Evolutionary conservation across 2,113 vertebrate genomes (phyloP).

Genomic region (Rhizomys pruinosus): DNA sequence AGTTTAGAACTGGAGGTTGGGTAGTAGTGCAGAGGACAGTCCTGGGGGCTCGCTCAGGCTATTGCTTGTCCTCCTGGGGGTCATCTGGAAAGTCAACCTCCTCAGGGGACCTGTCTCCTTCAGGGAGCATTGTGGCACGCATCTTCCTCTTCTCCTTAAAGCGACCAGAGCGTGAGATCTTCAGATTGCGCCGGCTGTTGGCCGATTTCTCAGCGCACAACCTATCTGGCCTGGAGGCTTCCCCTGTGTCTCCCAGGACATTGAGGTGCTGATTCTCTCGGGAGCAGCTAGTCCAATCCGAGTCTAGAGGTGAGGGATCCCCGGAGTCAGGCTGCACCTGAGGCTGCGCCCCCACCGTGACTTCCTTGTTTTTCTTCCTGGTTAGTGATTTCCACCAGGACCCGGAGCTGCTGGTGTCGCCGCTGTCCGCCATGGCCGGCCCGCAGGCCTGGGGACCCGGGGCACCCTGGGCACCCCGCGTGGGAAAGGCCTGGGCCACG

Average conservation of each 20-base stretch:
- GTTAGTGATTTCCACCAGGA: constrained; percentile 91
- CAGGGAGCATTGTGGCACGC: constrained; percentile 89
- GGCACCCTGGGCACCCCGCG: not conserved
- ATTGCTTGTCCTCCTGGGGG: constrained; percentile 70
- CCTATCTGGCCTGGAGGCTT: constrained; percentile 79
- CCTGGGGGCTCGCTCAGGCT: not conserved
- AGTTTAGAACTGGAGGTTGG: not conserved
- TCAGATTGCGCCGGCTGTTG: constrained; percentile 91
- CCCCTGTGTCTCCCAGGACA: constrained; percentile 80
- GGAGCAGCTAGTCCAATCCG: constrained; percentile 66
- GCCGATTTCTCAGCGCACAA: constrained; percentile 44
- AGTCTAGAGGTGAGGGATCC: constrained; percentile 52
- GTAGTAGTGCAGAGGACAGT: not conserved
- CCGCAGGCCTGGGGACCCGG: not conserved
- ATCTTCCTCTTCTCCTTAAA: constrained; percentile 93
- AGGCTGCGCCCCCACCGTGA: constrained; percentile 11
- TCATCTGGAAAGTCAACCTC: constrained; percentile 68
- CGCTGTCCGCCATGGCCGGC: constrained; percentile 84
- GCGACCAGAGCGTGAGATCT: constrained; percentile 94
- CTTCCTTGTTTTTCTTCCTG: constrained; percentile 87
- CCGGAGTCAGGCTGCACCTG: constrained; percentile 46
- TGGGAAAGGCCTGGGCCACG: not conserved
- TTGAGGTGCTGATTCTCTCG: constrained; percentile 79
- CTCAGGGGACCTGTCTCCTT: constrained; percentile 86
- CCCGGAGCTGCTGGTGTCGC: constrained; percentile 54